phyloP scores from a whole-genome alignment of 2,888 invertebrate species.

The Trachelus iudaicus region DNA sequence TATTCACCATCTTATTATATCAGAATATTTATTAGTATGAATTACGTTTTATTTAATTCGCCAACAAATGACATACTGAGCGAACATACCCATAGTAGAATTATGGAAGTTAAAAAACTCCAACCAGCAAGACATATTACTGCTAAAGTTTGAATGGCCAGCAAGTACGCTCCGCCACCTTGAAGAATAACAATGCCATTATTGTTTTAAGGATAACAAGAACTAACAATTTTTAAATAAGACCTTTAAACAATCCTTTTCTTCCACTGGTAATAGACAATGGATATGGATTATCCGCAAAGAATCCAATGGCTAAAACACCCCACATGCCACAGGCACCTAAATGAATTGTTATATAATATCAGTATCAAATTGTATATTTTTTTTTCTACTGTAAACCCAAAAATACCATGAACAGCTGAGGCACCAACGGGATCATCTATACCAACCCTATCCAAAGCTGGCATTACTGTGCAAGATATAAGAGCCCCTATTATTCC shows the following conservation, averaged over 20 bases:
- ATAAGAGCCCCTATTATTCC: slow-evolving; percentile 83
- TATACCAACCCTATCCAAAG: slow-evolving; percentile 81
- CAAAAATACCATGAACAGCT: slow-evolving; percentile 83
- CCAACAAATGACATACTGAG: not conserved
- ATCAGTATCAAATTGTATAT: not conserved
- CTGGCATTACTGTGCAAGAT: slow-evolving; percentile 76
- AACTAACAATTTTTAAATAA: not conserved
- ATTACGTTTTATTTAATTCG: not conserved
- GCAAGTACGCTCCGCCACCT: slow-evolving; percentile 89
- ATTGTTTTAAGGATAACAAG: not conserved
- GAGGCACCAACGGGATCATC: slow-evolving; percentile 95
- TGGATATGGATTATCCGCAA: slow-evolving; percentile 86
- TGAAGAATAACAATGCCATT: slow-evolving; percentile 13
- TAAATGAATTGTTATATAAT: slow-evolving; percentile 21
- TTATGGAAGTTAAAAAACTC: slow-evolving; percentile 79
- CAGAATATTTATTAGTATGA: slow-evolving; percentile 3
- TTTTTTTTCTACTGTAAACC: not conserved
- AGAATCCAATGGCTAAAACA: slow-evolving; percentile 87
- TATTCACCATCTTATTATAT: slow-evolving; percentile 71
- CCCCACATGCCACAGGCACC: slow-evolving; percentile 73
- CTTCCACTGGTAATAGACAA: slow-evolving; percentile 83
- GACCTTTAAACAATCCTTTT: slow-evolving; percentile 80
- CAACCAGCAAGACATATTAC: slow-evolving; percentile 78
- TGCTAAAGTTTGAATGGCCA: slow-evolving; percentile 84
- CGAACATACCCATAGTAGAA: slow-evolving; percentile 75